Base-by-base conservation (phyloP, 2,888 invertebrate genomes). In the Dusona sp. region DNA sequence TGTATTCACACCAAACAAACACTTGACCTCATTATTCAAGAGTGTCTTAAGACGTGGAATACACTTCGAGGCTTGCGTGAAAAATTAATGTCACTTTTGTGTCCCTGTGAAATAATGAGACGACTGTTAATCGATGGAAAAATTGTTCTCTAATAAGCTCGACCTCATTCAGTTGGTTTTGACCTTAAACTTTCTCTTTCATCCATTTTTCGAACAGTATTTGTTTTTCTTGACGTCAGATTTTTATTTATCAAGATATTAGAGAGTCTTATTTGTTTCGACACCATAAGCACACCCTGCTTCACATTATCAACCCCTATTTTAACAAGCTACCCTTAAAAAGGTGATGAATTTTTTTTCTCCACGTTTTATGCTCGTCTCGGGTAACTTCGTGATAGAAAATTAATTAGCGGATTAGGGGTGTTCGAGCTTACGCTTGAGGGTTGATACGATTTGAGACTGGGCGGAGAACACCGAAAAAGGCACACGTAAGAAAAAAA, bases 1-100 rank as follows among this genome's bases (percentile, higher is more conserved):
- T 73, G 36, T 54, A 48, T 73, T 73, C 73, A 73, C 22, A 54
- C 73, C 51, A 36, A 54, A 73, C 73, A 73, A 73, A 54, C 54
- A 48, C 73, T 54, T 73, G 51, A 54, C 73, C 73, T 73, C 51
- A 61, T 61, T 61, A 61, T 61, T 61, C 29, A 29, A 11, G 61
- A 61, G 61, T 61, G 61, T 29, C 29, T 29, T 16, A 61, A 61
- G 61, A 29, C 61, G 25, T 29, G 61, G 29, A 61, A 61, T 61
- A 25, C 29, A 61, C 61, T 61, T 29, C 29, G 61, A 61, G 61
- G 61, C 61, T 29, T 29, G 61, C 16, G 29, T 61, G 61, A 61
- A 29, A 61, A 61, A 61, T 61, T 61, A 61, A 61, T 61, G 61
- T 61, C 61, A 61, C 29, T 29, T 61, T 61, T 61, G 61, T 29